These are phyloP conservation scores for Gortyna flavago DNA, from an alignment of 2,888 invertebrate genomes.

Conservation along the genomic window DNA sequence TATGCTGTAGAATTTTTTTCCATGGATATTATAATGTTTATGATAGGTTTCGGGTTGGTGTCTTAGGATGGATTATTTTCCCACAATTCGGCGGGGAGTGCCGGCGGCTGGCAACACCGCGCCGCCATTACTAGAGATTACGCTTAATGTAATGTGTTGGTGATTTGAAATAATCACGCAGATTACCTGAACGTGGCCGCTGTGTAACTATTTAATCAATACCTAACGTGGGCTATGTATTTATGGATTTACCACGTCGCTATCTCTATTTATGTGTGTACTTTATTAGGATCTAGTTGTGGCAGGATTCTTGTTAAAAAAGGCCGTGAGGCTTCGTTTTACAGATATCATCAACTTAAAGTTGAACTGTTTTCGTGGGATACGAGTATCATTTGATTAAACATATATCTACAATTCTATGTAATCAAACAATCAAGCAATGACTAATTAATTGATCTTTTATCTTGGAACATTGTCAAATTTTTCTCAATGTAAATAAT, in stretches of 20 bases:
- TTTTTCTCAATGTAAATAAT: background rate
- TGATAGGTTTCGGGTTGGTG: slow-evolving; percentile 54
- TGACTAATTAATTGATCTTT: background rate
- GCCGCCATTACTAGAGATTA: slow-evolving; percentile 87
- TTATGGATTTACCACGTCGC: slow-evolving; percentile 55
- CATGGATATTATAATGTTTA: slow-evolving; percentile 65
- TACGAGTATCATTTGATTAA: background rate
- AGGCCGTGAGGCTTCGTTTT: background rate
- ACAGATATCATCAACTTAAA: slow-evolving; percentile 17
- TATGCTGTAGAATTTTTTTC: slow-evolving; percentile 53
- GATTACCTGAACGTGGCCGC: slow-evolving; percentile 80
- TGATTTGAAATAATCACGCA: slow-evolving; percentile 89
- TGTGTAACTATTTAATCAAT: slow-evolving; percentile 84
- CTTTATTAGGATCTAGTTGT: slow-evolving; percentile 48
- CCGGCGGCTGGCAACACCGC: slow-evolving; percentile 79
- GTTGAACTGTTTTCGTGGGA: slow-evolving; percentile 18
- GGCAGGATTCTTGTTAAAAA: slow-evolving; percentile 20
- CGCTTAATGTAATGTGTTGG: slow-evolving; percentile 87
- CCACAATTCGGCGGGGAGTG: slow-evolving; percentile 71
- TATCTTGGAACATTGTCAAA: background rate
- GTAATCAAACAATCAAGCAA: slow-evolving; percentile 8
- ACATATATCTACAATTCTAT: background rate
- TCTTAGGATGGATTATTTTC: slow-evolving; percentile 68
- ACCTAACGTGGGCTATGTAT: slow-evolving; percentile 65
- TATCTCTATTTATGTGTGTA: slow-evolving; percentile 50